A percentile compares a stretch with the other conserved stretches of the same genome.
These are phyloP conservation scores for Orycteropus afer DNA, from an alignment of 2,113 vertebrate genomes.

Conservation along the genomic window DNA sequence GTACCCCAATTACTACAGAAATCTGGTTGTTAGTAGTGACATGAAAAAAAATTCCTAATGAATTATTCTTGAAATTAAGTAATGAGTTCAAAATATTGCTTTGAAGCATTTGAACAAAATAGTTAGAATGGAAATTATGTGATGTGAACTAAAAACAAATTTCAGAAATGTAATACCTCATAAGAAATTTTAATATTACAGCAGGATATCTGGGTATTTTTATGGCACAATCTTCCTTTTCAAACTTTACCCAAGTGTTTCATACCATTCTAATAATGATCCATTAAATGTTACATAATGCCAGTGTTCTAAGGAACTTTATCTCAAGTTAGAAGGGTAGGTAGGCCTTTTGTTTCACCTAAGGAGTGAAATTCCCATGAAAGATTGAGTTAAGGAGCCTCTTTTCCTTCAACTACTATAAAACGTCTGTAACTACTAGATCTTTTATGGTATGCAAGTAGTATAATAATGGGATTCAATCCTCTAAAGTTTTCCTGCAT, in stretches of 20 bases:
- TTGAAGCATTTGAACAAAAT: slow-evolving; percentile 48
- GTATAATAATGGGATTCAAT: slow-evolving; percentile 37
- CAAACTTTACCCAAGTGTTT: slow-evolving; percentile 82
- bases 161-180: slow-evolving; percentile 71
- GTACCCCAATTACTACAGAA: slow-evolving; percentile 62
- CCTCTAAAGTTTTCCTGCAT: neutral
- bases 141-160: slow-evolving; percentile 42
- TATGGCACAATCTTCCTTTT: slow-evolving; percentile 65
- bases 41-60: slow-evolving; percentile 74
- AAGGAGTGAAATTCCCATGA: slow-evolving; percentile 13
- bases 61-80: slow-evolving; percentile 50
- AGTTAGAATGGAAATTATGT: slow-evolving; percentile 16
- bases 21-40: slow-evolving; percentile 39
- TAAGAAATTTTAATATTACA: slow-evolving; percentile 71
- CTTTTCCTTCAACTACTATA: slow-evolving; percentile 40
- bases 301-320: slow-evolving; percentile 79
- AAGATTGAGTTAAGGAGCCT: slow-evolving; percentile 14
- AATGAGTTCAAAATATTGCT: slow-evolving; percentile 51
- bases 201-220: slow-evolving; percentile 67
- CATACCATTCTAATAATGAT: slow-evolving; percentile 86
- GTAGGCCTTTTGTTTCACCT: slow-evolving; percentile 78
- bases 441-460: slow-evolving; percentile 41
- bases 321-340: slow-evolving; percentile 83
- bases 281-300: slow-evolving; percentile 83
- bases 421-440: slow-evolving; percentile 22